phyloP scores from a whole-genome alignment of 2,888 invertebrate species.

The Pristionchus maxplancki region DNA sequence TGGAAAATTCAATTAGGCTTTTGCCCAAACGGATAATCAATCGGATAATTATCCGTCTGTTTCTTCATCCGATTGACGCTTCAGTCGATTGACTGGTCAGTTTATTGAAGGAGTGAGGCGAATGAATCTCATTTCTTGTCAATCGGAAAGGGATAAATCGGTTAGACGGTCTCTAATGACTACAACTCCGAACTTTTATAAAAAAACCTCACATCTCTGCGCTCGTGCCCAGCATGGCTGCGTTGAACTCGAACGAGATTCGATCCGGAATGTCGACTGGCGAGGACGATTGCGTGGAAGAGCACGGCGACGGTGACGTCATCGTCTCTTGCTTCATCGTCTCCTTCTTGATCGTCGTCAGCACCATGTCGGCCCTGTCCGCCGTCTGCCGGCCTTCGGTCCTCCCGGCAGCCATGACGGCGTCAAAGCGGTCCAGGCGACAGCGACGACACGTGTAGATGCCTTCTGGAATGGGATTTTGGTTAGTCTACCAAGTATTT shows the following conservation, averaged over 20 bases:
- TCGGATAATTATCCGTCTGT: too few species aligned
- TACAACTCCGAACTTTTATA: not conserved
- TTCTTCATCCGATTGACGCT: too few species aligned
- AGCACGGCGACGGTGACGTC: not conserved
- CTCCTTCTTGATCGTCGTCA: not conserved
- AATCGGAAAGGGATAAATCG: too few species aligned
- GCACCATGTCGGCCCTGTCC: too few species aligned
- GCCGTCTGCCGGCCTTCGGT: too few species aligned
- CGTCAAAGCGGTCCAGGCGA: constrained; percentile 28
- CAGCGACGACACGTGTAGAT: constrained; percentile 26
- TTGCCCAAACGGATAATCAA: too few species aligned
- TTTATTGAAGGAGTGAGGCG: too few species aligned
- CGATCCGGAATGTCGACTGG: not conserved
- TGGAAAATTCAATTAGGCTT: too few species aligned
- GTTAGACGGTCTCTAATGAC: too few species aligned
- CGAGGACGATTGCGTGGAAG: not conserved
- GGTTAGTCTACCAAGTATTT: too few species aligned
- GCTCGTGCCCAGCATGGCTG: not conserved
- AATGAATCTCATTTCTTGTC: too few species aligned
- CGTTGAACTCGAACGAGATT: not conserved
- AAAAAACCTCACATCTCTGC: not conserved
- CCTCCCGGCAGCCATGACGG: not conserved
- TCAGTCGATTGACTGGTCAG: too few species aligned
- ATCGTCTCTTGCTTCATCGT: not conserved
- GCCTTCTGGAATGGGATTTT: not conserved